Evolutionary conservation across 2,113 vertebrate species (phyloP).

Genomic region (Parus major): DNA sequence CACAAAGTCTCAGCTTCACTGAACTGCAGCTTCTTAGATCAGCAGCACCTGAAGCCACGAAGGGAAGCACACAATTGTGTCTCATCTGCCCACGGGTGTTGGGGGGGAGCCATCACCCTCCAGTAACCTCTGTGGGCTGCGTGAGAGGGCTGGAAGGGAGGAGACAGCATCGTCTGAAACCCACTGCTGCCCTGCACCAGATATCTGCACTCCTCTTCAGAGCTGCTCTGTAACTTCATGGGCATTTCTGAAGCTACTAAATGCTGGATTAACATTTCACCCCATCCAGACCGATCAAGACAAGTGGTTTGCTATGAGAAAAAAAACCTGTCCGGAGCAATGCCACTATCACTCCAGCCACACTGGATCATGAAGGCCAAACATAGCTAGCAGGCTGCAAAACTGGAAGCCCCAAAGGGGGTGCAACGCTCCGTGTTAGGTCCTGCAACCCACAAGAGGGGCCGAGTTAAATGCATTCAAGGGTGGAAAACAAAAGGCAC

Average conservation of each 20-base stretch:
- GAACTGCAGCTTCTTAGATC: neutral
- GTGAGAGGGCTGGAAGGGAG: neutral
- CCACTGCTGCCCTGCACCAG: neutral
- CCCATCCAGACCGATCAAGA: neutral
- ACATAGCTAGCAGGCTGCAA: neutral
- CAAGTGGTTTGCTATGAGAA: neutral
- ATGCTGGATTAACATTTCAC: neutral
- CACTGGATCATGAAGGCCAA: neutral
- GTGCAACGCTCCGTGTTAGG: neutral
- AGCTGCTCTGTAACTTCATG: neutral
- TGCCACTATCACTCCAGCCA: neutral
- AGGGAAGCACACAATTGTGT: fast-evolving
- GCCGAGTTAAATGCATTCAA: neutral
- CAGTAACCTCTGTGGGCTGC: neutral
- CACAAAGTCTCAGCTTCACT: neutral
- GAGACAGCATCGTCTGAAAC: neutral
- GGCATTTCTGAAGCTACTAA: neutral
- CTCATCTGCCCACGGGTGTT: fast-evolving
- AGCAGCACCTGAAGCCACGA: neutral
- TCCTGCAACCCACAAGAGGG: neutral
- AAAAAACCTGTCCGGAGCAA: neutral
- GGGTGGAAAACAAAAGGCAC: conserved; percentile 30
- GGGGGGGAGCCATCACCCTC: neutral
- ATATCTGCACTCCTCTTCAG: neutral
- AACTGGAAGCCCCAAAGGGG: neutral